Evolutionary conservation across 2,113 vertebrate species (phyloP).

Genomic region (Polyodon spathula): DNA sequence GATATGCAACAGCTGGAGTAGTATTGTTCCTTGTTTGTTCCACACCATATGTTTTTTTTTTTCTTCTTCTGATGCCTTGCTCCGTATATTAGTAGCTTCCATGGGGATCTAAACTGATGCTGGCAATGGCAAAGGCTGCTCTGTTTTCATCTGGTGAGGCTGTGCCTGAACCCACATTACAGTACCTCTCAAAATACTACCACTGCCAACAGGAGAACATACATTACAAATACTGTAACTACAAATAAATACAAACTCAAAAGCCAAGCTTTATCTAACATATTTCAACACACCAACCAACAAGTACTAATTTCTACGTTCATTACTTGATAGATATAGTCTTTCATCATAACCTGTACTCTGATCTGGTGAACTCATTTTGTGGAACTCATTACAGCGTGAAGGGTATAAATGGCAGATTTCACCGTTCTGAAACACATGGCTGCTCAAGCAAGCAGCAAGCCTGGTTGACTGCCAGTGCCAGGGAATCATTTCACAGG

Average conservation of each 20-base stretch:
- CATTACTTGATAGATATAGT: not conserved
- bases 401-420: constrained; percentile 49
- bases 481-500: not conserved
- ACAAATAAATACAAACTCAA: not conserved
- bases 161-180: too few species aligned
- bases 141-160: too few species aligned
- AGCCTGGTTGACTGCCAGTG: constrained; percentile 37
- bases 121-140: too few species aligned
- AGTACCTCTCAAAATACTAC: too few species aligned
- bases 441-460: constrained; percentile 43
- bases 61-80: too few species aligned
- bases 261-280: not conserved
- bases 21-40: too few species aligned
- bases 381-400: constrained; percentile 38
- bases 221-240: not conserved
- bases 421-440: constrained; percentile 55
- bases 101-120: too few species aligned
- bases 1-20: too few species aligned
- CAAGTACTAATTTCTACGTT: constrained; percentile 10
- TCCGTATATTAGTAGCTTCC: too few species aligned
- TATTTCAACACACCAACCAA: not conserved
- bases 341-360: constrained; percentile 22
- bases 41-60: too few species aligned
- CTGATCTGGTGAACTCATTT: constrained; percentile 48
- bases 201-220: not conserved